Base-by-base conservation (phyloP, 2,888 invertebrate species). In the Leptinotarsa haldemani region DNA sequence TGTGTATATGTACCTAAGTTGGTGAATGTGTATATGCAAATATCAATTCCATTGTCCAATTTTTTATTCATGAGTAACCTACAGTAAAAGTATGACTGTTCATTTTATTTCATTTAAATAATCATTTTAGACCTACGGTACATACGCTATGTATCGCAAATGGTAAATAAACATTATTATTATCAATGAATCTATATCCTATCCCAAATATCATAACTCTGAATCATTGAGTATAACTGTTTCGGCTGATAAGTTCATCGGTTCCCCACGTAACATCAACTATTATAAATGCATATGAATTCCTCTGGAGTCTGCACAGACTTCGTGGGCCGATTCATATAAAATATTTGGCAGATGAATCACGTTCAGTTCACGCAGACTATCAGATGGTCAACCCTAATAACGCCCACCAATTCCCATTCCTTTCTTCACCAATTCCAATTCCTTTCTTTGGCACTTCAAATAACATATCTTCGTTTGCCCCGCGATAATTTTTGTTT, bases 401-500 rank as follows among this genome's bases (percentile, higher is more conserved):
- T 56, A 46, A 18, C 53, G 20, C 46, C 68, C 56, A 53, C 53
- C 68, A 7, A 58, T 48, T 25, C n/a, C 46, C 30, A 20, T 66
- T 50, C 25, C 22, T 18, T 50, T 22, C 18, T 40, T 18, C 40
- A 52, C 52, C 66, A 13, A 53, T 40, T 40, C n/a, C 68, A 13
- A 16, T 67, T 53, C 30, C n/a, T 22, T 53, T 30, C 20, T 47
- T 22, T n/a, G 71, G 65, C 74, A 67, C 63, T 65, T 71, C 48
- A 69, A 74, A 70, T 70, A 68, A 61, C 65, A 47, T 30, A 71
- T 68, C 25, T 64, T 64, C 58, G 63, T 70, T 73, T 67, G 70
- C 18, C 64, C 65, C 67, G 66, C 69, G 50, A 68, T 71, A 71
- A 74, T 68, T 74, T 74, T 68, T 20, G 61, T 30, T 68, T 56